Conservation (phyloP, 2,888 invertebrate species). For the Erebia ligea region DNA sequence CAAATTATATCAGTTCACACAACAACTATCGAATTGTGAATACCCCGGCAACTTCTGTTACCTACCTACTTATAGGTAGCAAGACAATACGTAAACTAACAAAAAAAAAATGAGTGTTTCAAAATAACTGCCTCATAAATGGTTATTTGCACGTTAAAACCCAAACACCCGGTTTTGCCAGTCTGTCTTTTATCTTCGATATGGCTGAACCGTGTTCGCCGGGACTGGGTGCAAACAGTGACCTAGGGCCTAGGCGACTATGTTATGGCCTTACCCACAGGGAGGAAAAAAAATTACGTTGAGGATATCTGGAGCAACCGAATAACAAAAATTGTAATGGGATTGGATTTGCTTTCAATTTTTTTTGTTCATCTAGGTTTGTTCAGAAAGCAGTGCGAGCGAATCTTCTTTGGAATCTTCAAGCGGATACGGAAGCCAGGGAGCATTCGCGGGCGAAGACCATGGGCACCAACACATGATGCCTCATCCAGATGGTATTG, state of each 20-base stretch:
- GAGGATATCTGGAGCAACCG: too few relatives aligned
- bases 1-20: slow-evolving; percentile 32
- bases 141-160: background rate
- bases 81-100: background rate
- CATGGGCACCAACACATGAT: slow-evolving; percentile 65
- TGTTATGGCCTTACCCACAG: too few relatives aligned
- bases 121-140: background rate
- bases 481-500: slow-evolving; percentile 74
- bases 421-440: slow-evolving; percentile 90
- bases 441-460: slow-evolving; percentile 86
- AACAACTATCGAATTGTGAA: slow-evolving; percentile 21
- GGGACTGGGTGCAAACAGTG: too few relatives aligned
- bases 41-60: background rate
- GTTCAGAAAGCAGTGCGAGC: slow-evolving; percentile 85
- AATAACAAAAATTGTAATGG: too few relatives aligned
- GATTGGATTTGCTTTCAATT: slow-evolving; percentile 5
- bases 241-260: too few relatives aligned
- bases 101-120: background rate
- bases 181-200: too few relatives aligned
- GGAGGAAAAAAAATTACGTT: too few relatives aligned
- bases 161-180: background rate
- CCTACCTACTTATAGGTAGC: background rate
- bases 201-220: background rate
- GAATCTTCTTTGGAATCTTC: slow-evolving; percentile 90
- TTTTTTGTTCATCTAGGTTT: slow-evolving; percentile 58